These are phyloP conservation scores for Muscicapa striata DNA, from an alignment of 2,797 vertebrate genomes.

Conservation along the genomic window DNA sequence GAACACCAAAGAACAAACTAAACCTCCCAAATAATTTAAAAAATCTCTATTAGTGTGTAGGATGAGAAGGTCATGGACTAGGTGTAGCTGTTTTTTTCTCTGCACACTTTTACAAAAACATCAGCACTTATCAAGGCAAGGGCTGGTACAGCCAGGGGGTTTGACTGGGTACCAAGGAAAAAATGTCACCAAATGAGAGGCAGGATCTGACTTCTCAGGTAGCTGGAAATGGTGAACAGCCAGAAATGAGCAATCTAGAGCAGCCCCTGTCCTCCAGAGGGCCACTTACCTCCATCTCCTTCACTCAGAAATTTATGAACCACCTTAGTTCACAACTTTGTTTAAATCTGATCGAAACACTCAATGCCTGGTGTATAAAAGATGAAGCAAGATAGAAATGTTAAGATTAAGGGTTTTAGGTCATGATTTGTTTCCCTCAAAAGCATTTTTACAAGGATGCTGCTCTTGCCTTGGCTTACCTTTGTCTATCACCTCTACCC, in stretches of 20 bases:
- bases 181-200: neutral
- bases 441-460: neutral
- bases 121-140: neutral
- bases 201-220: neutral
- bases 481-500: neutral
- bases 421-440: neutral
- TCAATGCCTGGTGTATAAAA: neutral
- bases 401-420: neutral
- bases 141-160: neutral
- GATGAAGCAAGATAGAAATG: neutral
- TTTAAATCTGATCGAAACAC: neutral
- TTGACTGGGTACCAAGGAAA: neutral
- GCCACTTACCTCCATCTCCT: neutral
- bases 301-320: neutral
- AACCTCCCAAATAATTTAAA: rapidly evolving
- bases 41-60: neutral
- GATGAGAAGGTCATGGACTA: neutral
- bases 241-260: neutral
- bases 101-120: neutral
- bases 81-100: neutral
- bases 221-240: neutral
- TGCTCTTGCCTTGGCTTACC: neutral
- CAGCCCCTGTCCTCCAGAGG: neutral
- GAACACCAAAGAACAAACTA: neutral
- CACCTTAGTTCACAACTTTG: neutral